Conservation (phyloP, 1,140 invertebrate species). For the Oreohelix idahoensis region DNA sequence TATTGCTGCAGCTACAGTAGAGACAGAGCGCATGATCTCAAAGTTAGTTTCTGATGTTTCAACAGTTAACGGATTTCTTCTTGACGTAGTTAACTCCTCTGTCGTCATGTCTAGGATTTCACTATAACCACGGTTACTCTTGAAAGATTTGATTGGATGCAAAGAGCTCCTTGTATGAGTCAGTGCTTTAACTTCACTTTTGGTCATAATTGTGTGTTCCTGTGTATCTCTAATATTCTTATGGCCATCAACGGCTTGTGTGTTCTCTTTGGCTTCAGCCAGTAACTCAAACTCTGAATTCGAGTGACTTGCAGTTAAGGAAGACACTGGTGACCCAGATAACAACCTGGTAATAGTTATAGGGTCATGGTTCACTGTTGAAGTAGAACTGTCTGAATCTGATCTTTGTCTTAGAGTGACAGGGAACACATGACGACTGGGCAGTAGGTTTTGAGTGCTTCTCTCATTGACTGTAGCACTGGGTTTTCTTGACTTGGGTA, state of each 20-base stretch:
- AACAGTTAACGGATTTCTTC: neutral
- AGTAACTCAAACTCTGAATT: neutral
- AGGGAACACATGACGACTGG: neutral
- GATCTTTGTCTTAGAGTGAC: neutral
- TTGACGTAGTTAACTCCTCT: neutral
- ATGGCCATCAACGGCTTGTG: neutral
- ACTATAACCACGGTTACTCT: neutral
- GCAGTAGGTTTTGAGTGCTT: slow-evolving; percentile 1
- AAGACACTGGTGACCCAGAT: neutral
- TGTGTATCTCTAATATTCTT: neutral
- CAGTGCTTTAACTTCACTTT: neutral
- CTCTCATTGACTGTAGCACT: neutral
- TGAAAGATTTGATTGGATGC: neutral
- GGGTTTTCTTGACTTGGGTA: neutral
- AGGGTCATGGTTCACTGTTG: neutral
- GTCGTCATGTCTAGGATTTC: neutral
- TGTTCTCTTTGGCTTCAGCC: neutral
- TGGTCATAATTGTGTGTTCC: neutral
- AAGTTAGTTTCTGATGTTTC: neutral
- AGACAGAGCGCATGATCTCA: neutral
- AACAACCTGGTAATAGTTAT: neutral
- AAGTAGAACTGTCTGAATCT: slow-evolving; percentile 21
- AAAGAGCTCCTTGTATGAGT: neutral
- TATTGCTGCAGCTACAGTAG: neutral
- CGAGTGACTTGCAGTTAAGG: neutral